Base-by-base conservation (phyloP, 2,113 vertebrate species). In the Anser cygnoides region DNA sequence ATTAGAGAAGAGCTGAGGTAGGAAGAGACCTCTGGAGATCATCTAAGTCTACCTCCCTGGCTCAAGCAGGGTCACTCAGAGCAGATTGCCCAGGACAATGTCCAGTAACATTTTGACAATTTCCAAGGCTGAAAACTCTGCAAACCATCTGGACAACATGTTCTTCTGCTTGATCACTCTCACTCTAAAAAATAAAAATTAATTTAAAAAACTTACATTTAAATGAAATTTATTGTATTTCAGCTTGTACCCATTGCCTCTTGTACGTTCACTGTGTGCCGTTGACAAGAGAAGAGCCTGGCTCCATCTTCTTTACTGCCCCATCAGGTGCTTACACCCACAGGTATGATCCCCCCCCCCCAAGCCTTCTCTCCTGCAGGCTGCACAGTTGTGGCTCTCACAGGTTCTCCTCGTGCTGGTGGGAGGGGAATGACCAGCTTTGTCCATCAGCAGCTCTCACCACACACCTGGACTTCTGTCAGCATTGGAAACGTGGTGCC, bases 401-500 rank as follows among this genome's bases (percentile, higher is more conserved):
- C 33, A 80, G 33, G 28, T 19, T 54, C 29, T 44, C 25, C 31
- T 68, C 2, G 0, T 19, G 61, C 49, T 50, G 6, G 12, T 72
- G 23, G 9, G 15, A 66, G 7, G 4, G 35, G 23, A 59, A 65
- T 8, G 31, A 66, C 7, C 6, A 43, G 19, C 22, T 82, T 73
- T 63, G 41, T 9, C 21, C 21, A 41, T 44, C 9, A 35, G 26
- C 0, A 0, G 4, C 26, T 92, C 14, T 73, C 28, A 18, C 35
- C 3, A 19, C 15, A n/a, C 1, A 4, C 12, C 37, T 13, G 39
- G 70, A 67, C 28, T 87, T 39, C 37, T 21, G 3, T 29, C 43
- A 28, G 31, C 23, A 35, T 12, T 3, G 3, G 26, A 75, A 70
- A 66, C 0, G 1, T 6, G 11, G 26, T 61, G 49, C 43, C 62